Conservation (phyloP, 1,140 invertebrate species). For the Panulirus ornatus region DNA sequence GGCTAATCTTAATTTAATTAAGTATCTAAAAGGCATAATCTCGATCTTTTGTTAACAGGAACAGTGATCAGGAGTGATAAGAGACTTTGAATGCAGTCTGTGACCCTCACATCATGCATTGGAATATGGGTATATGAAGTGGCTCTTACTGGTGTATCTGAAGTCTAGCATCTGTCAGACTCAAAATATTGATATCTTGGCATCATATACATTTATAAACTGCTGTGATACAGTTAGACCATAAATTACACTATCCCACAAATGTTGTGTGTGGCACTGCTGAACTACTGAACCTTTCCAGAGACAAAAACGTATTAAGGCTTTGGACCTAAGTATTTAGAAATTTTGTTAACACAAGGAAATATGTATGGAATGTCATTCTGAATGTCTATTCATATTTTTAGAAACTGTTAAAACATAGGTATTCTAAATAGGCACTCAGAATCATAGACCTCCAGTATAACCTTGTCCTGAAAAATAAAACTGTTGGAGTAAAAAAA, state of each 20-base stretch:
- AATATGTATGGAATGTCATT: constrained; percentile 55
- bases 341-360: constrained; percentile 56
- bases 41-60: background rate
- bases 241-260: constrained; percentile 21
- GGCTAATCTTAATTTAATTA: background rate
- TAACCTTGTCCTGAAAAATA: constrained; percentile 49
- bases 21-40: background rate
- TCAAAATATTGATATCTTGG: constrained; percentile 38
- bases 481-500: constrained; percentile 36
- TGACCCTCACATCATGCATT: constrained; percentile 49
- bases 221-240: constrained; percentile 50
- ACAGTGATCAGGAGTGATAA: constrained; percentile 27
- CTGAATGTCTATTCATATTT: constrained; percentile 44
- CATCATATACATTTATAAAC: constrained; percentile 46
- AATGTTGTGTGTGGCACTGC: constrained; percentile 41
- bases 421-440: constrained; percentile 44
- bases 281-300: constrained; percentile 54
- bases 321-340: constrained; percentile 28
- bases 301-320: constrained; percentile 47
- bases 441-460: constrained; percentile 52
- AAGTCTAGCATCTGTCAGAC: constrained; percentile 47
- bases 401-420: constrained; percentile 36
- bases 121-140: constrained; percentile 45
- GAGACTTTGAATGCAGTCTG: constrained; percentile 26
- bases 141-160: constrained; percentile 38